These are phyloP conservation scores for Formica aserva DNA, from an alignment of 2,888 invertebrate species.

Conservation along the genomic window DNA sequence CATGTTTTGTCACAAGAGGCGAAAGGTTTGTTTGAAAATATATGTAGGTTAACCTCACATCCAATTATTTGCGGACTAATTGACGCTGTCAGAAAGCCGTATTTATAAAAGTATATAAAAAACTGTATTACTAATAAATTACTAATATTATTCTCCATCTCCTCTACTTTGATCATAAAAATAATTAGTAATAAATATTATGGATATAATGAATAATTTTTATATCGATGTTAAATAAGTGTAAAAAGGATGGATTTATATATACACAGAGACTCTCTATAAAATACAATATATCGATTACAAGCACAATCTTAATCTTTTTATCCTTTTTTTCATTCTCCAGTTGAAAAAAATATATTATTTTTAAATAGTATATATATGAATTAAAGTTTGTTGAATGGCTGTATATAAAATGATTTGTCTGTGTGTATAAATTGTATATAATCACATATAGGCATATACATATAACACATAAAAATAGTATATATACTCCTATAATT, in stretches of 20 bases:
- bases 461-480: not conserved
- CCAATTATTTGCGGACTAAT: not conserved
- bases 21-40: conserved; percentile 70
- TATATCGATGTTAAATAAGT: too few relatives aligned
- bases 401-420: too few relatives aligned
- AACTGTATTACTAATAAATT: not conserved
- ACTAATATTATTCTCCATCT: too few relatives aligned
- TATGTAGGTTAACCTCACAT: not conserved
- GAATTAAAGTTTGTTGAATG: too few relatives aligned
- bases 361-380: not conserved
- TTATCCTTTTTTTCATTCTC: not conserved
- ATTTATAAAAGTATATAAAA: not conserved
- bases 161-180: too few relatives aligned
- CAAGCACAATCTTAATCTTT: too few relatives aligned
- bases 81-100: not conserved
- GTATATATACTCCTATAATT: not conserved
- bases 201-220: too few relatives aligned
- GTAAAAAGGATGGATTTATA: too few relatives aligned
- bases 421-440: not conserved
- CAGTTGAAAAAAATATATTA: too few relatives aligned
- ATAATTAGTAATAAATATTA: too few relatives aligned
- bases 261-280: too few relatives aligned
- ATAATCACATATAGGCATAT: not conserved
- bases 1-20: conserved; percentile 77
- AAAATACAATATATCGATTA: too few relatives aligned